These are phyloP conservation scores for Listronotus bonariensis DNA, from an alignment of 1,140 invertebrate species.

Conservation along the genomic window DNA sequence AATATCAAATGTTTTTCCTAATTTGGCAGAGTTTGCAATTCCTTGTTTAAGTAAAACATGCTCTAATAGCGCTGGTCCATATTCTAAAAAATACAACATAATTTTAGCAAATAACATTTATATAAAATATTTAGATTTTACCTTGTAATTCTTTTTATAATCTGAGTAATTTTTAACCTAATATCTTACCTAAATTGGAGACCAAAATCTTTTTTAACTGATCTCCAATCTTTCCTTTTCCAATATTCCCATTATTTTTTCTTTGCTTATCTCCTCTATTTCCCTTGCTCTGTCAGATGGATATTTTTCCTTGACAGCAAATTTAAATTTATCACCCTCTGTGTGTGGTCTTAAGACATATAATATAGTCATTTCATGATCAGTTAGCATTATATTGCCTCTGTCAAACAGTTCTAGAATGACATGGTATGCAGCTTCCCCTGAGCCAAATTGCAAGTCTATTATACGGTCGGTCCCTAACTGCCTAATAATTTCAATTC, in stretches of 20 bases:
- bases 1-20: constrained; percentile 69
- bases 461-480: constrained; percentile 88
- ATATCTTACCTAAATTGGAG: constrained; percentile 70
- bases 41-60: constrained; percentile 79
- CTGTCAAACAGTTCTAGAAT: constrained; percentile 96
- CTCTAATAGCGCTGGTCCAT: constrained; percentile 88
- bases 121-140: not conserved
- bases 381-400: constrained; percentile 95
- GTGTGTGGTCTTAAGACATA: constrained; percentile 92
- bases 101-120: too few species aligned
- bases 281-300: constrained; percentile 76
- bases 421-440: constrained; percentile 93
- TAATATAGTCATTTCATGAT: constrained; percentile 88
- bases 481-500: constrained; percentile 85
- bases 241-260: constrained; percentile 62
- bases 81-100: constrained; percentile 64
- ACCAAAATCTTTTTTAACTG: constrained; percentile 85
- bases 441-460: constrained; percentile 92
- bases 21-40: constrained; percentile 60
- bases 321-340: constrained; percentile 90
- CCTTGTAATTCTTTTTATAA: not conserved
- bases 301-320: constrained; percentile 91
- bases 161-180: not conserved
- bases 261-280: constrained; percentile 58
- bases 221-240: constrained; percentile 71